Base-by-base conservation (phyloP, 2,888 invertebrate genomes). In the Gari tellinella region DNA sequence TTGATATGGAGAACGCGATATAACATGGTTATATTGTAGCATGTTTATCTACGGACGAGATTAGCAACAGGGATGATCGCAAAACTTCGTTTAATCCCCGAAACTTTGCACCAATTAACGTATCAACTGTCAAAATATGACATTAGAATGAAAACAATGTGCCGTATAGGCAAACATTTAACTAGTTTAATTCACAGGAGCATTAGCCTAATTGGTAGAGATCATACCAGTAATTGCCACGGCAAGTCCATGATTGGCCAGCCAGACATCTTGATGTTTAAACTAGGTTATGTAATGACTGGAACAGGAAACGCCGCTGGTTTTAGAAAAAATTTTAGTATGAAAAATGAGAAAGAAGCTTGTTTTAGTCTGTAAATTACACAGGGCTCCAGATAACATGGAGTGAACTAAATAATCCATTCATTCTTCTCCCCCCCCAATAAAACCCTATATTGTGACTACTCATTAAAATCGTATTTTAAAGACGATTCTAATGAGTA, bases 201-300 rank as follows among this genome's bases (percentile, higher is more conserved):
- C 49, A 62, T 72, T 65, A 56, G 57, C 37, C 46, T 69, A 69
- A 77, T 69, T 72, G 77, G 77, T 57, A 52, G 61, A 72, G 68
- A 77, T 77, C 72, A 68, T 62, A 58, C 19, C 41, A 52, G 38
- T 58, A 72, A 72, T 68, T 72, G 77, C 62, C 68, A 61, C 57
- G 62, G 65, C 72, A 74, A 43, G 61, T 19, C 45, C 40, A 23
- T 62, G 61, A 77, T 77, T 72, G 58, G 72, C 62, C 49, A 23
- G 51, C 21, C 61, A 68, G 68, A 72, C 72, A 62, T 31, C 10
- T 45, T 62, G 52, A 62, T 62, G 62, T 43, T 52, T 62, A 53
- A 62, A 62, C 52, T 62, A 62, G 62, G 52, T 66, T 66, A 66
- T 52, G 41, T 31, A 66, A 66, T 60, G 52, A 66, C 17, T 19